Evolutionary conservation across 92 coral and sea anemone species (phyloP), one percentile per base, ranked within the genome.

Genomic region (Plumapathes pennacea): DNA sequence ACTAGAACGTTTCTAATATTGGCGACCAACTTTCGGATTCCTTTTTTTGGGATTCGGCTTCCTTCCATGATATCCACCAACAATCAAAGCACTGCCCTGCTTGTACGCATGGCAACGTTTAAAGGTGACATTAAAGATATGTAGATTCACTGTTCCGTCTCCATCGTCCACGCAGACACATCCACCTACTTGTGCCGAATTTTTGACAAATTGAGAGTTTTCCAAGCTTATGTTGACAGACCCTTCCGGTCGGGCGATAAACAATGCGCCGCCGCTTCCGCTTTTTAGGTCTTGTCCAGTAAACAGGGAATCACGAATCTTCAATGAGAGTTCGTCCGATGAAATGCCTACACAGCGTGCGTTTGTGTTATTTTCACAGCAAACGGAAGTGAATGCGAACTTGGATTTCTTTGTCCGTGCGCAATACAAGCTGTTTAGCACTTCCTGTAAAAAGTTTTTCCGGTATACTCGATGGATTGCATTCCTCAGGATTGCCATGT

Each of bases 151-250:
- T 24, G 5, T 66, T 26, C 54, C 53, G 2, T 13, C 23, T 11
- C 0, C 62, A 29, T 31, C 2, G 25, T 60, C 23, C 1, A 40
- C 49, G 34, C 30, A 71, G 26, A 71, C 25, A 2, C 70, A 69
- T 13, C 78, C 78, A 39, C 78, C 78, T 5, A 46, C 53, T 10
- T 42, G 18, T 0, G 78, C 72, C 8, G 4, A 28, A 64, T 50
- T 71, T 22, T 41, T 28, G 44, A 37, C 52, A 39, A 71, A 71
- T 17, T 14, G 31, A 4, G 69, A 52, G 23, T 66, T 53, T 29
- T 2, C 15, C 3, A 66, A 43, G 10, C 18, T 2, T 14, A 71
- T 54, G 15, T 25, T 26, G 13, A 66, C 22, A 28, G 73, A 66
- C 6, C 62, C 27, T 8, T 14, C 33, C 1, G 1, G 38, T 18